Percentiles rank a stretch among this genome's conserved stretches.
Conservation (phyloP, 1,140 invertebrate species). For the Drosophila tani region DNA sequence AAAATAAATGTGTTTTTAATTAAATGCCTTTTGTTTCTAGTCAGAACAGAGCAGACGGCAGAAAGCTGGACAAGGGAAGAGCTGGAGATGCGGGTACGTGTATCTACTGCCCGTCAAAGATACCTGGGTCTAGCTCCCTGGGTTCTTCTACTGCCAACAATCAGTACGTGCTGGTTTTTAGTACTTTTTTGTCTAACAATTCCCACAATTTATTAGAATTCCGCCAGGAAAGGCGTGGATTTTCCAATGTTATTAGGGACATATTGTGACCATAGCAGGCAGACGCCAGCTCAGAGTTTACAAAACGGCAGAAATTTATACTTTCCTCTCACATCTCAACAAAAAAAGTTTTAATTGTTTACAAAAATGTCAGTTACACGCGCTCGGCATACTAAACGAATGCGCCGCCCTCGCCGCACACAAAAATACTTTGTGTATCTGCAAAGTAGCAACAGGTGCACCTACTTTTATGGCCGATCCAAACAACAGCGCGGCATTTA, state of each 20-base stretch:
- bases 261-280: constrained; percentile 13
- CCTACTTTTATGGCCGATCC: constrained; percentile 26
- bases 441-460: constrained; percentile 68
- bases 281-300: background rate
- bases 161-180: constrained; percentile 27
- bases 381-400: constrained; percentile 63
- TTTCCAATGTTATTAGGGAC: constrained; percentile 40
- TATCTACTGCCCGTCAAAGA: background rate
- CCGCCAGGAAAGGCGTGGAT: constrained; percentile 18
- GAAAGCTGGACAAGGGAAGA: constrained; percentile 47
- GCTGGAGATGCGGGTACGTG: constrained; percentile 32
- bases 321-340: constrained; percentile 22
- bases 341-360: constrained; percentile 58
- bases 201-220: constrained; percentile 64
- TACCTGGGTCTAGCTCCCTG: constrained; percentile 12
- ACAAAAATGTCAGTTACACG: constrained; percentile 55
- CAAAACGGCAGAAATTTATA: constrained; percentile 12
- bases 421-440: constrained; percentile 30
- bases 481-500: constrained; percentile 18
- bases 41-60: constrained; percentile 6
- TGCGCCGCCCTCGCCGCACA: background rate
- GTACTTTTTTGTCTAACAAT: constrained; percentile 19
- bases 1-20: constrained; percentile 78
- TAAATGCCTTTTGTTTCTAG: constrained; percentile 68
- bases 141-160: constrained; percentile 4